Percentiles rank a stretch among this genome's conserved stretches.
phyloP scores from a whole-genome alignment of 2,797 vertebrate species.

The Antrozous pallidus region DNA sequence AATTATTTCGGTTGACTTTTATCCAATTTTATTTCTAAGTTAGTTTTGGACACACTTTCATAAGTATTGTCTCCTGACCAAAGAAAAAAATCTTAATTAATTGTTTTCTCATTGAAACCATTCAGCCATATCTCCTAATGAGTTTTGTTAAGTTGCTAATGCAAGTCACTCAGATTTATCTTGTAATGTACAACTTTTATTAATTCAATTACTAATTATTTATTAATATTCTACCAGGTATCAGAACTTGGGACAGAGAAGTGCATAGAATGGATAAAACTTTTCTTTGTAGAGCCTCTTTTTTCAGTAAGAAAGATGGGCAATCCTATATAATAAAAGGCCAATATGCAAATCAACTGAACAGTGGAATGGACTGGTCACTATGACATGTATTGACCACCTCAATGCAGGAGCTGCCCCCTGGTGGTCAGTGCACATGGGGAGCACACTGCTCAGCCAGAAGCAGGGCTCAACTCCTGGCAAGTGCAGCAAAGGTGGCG shows the following conservation, averaged over 20 bases:
- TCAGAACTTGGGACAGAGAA: background rate
- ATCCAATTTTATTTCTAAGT: slow-evolving; percentile 42
- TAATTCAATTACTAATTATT: background rate
- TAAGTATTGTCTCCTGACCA: background rate
- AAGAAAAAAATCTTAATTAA: slow-evolving; percentile 13
- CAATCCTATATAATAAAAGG: too few relatives aligned
- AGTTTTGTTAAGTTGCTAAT: background rate
- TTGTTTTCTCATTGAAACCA: slow-evolving; percentile 39
- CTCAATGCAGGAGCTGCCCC: too few relatives aligned
- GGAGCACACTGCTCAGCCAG: too few relatives aligned
- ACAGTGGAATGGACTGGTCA: too few relatives aligned
- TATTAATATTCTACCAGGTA: background rate
- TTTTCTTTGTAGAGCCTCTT: background rate
- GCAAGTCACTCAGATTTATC: background rate
- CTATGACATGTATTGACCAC: too few relatives aligned
- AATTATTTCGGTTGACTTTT: slow-evolving; percentile 24
- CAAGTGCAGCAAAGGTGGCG: too few relatives aligned
- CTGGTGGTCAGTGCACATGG: too few relatives aligned
- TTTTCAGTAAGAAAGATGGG: background rate
- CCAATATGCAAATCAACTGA: too few relatives aligned
- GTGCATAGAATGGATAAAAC: background rate
- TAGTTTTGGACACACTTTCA: background rate
- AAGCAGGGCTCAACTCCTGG: too few relatives aligned
- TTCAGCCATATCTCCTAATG: background rate
- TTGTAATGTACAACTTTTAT: background rate